Evolutionary conservation across 2,113 vertebrate species (phyloP), one percentile per base, ranked within the genome.

Genomic region (Himantopus leucocephalus): DNA sequence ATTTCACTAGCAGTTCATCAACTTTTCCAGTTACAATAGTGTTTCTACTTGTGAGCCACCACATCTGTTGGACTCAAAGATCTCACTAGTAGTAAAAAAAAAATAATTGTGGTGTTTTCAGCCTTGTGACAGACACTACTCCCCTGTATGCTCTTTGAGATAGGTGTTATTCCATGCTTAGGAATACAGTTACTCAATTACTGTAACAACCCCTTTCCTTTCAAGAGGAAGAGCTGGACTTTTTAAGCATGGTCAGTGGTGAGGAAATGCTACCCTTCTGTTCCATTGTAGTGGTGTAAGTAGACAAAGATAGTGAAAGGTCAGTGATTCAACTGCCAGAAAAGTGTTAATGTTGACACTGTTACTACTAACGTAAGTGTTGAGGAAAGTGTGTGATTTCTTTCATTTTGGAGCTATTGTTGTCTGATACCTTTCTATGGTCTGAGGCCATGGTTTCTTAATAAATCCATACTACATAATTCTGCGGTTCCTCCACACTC

Each of bases 111-210:
- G 7, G 15, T 60, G 11, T 32, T 62, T 10, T 82, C 66, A 71
- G 14, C 13, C 30, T 55, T 80, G 48, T 43, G 26, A 47, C 30
- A 50, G 24, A 8, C 11, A 55, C 34, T 53, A 6, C 21, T 53
- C 8, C 27, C 6, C 12, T 47, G 14, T 26, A 0, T 63, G n/a
- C 14, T 62, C 2, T 76, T 81, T 66, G 23, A 20, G 2, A 2
- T 18, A 37, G 29, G 9, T 63, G 19, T 30, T 85, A 19, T 23
- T 66, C 24, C 8, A 10, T 18, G 4, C 26, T 19, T 43, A 20
- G 20, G 6, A 75, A 39, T 64, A 21, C 45, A 82, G 2, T 76
- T 41, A 47, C 20, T 43, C 12, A 50, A 56, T 20, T 70, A 34
- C 21, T 39, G 29, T 60, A 77, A 35, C n/a, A 62, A 37, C 16